Evolutionary conservation across 1,140 invertebrate genomes (phyloP).

Genomic region (Magallana gigas): DNA sequence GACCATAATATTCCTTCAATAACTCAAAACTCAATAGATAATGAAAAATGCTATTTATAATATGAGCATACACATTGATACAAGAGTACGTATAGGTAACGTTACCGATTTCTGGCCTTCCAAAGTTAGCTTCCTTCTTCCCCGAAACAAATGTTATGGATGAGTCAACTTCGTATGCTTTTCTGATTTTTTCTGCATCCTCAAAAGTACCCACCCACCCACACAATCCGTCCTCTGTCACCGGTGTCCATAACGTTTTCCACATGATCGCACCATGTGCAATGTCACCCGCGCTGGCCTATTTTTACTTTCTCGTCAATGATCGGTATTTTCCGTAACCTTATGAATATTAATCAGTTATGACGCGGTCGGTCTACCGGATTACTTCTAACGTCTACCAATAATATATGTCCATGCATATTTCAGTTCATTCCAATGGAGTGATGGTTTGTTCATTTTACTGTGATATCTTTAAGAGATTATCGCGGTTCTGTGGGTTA

Average conservation of each 20-base stretch:
- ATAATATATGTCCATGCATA: no score
- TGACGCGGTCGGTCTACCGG: constrained; percentile 6
- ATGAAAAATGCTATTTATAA: neutral
- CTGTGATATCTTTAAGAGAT: no score
- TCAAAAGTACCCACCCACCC: neutral
- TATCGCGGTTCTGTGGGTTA: no score
- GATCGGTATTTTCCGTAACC: neutral
- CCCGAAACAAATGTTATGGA: constrained; percentile 12
- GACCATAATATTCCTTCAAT: no score
- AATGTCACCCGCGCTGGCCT: neutral
- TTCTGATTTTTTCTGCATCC: constrained; percentile 7
- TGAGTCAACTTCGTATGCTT: neutral
- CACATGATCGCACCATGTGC: constrained; percentile 2
- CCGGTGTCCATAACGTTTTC: neutral
- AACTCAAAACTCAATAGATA: neutral
- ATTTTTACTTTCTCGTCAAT: constrained; percentile 6
- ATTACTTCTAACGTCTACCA: neutral
- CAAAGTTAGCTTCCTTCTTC: constrained; percentile 29
- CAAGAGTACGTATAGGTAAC: no score
- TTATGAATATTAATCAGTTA: neutral
- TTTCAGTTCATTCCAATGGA: no score
- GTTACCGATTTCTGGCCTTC: neutral
- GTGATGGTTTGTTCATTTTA: no score
- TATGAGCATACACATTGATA: no score
- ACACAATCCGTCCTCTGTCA: neutral